Base-by-base conservation (phyloP, 2,113 vertebrate genomes). In the Ariopsis seemanni region DNA sequence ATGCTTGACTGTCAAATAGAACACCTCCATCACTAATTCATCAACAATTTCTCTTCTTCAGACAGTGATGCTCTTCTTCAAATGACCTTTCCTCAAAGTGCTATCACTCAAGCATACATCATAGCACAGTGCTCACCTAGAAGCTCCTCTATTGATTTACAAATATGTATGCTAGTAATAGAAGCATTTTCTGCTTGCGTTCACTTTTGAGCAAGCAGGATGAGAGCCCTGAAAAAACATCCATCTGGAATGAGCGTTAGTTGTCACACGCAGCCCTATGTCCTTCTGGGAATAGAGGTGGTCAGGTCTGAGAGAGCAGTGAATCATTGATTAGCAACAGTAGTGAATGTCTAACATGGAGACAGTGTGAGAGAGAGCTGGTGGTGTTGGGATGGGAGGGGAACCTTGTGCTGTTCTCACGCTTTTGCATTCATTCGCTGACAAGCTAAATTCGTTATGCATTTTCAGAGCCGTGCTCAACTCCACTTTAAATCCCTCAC, bases 11-110 rank as follows among this genome's bases (percentile, higher is more conserved):
- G 88, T 89, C 88, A 86, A 90, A 75, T 85, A 88, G 90, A 92
- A 90, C 57, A 93, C 91, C 90, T 90, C 77, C 80, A 93, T 94
- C 85, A 94, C 91, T 92, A 93, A 94, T 95, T 94, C 90, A 94
- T 94, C 81, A 72, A 86, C 87, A 90, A 72, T 78, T 84, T 91
- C 89, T 67, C 60, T 88, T 89, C 78, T 91, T 92, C 63, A 83
- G 92, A 91, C 89, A 91, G 85, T 27, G 63, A 80, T 93, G 92
- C 89, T 93, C 93, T 95, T 93, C 91, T 95, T 93, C 91, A 93
- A 62, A 90, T 92, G 93, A 87, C 93, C 90, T 92, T 91, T 88
- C 82, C 65, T 91, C 84, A 84, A 87, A 92, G 91, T 74, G 69
- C 48, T 83, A 72, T 88, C 17, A 58, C 57, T 22, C 85, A 14